Conservation (phyloP, 2,797 vertebrate genomes). For the Pangasius krempfi region DNA sequence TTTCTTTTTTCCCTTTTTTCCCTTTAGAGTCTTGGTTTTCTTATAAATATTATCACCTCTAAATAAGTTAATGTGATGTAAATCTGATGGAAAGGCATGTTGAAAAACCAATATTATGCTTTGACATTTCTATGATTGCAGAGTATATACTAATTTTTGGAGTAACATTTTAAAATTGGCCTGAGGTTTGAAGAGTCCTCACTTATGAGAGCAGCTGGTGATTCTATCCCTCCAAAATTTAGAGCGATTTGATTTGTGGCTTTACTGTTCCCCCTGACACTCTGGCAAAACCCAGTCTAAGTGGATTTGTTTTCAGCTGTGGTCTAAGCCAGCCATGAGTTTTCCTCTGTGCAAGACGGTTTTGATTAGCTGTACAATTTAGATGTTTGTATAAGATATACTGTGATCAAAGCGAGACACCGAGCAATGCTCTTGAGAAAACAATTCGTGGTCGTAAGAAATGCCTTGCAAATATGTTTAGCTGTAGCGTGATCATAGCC, state of each 20-base stretch:
- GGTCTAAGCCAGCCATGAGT: constrained; percentile 57
- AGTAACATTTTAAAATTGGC: constrained; percentile 49
- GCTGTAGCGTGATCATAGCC: constrained; percentile 45
- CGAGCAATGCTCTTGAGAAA: constrained; percentile 51
- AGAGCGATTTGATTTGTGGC: constrained; percentile 63
- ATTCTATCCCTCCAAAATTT: constrained; percentile 62
- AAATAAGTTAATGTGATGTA: constrained; percentile 45
- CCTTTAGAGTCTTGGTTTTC: not conserved
- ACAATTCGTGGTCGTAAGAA: constrained; percentile 54
- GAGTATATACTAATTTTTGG: constrained; percentile 54
- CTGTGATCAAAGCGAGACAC: constrained; percentile 62
- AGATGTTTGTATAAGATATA: constrained; percentile 63
- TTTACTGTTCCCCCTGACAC: constrained; percentile 59
- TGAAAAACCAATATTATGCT: constrained; percentile 46
- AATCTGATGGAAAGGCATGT: constrained; percentile 53
- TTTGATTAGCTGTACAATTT: constrained; percentile 65
- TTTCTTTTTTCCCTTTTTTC: not conserved
- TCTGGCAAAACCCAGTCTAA: constrained; percentile 55
- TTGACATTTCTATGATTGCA: constrained; percentile 51
- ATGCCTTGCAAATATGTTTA: constrained; percentile 61
- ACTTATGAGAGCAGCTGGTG: constrained; percentile 60
- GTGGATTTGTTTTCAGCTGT: constrained; percentile 64
- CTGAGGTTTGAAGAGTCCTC: constrained; percentile 45
- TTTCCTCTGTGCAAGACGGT: constrained; percentile 59
- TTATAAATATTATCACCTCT: constrained; percentile 24